Base-by-base conservation (phyloP, 2,113 vertebrate genomes). In the Aix galericulata region DNA sequence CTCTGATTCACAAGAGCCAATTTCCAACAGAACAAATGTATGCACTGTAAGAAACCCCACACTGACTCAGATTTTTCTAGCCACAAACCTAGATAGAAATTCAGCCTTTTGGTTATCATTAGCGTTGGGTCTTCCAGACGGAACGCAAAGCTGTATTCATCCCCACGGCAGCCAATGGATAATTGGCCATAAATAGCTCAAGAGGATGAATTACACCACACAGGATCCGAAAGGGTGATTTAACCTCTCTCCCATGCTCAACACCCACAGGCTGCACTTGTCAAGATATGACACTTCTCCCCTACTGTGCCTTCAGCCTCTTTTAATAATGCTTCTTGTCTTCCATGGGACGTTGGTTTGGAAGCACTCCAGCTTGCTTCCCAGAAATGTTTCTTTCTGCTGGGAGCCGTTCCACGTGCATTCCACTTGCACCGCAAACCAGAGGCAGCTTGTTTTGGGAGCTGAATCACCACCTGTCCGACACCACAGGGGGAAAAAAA, bases 331-430 rank as follows among this genome's bases (percentile, higher is more conserved):
- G 89, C 87, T 88, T 82, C 94, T 95, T 94, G 44, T 96, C 91
- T 95, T 96, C 95, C 93, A 93, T 79, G 92, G 96, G 96, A 97
- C 89, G 63, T 8, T 58, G 94, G 94, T 82, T 96, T 97, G 96
- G 96, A 96, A 93, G 68, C 10, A 26, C 5, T 97, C 97, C 96
- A 97, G 82, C 82, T 77, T 42, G 75, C 88, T 97, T 97, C 96
- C 97, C 97, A 96, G 96, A 97, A 97, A 87, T 17, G 89, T 78
- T 93, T 94, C 93, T 76, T 92, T 93, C 84, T 94, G 84, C 93
- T 95, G 95, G 95, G 73, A 96, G 94, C 90, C 74, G 91, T 42
- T 93, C 89, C 82, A 93, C 85, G 44, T 75, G 88, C 91, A 82
- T 83, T 82, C 89, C 80, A 69, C 92, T 95, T 81, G 71, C 32